Evolutionary conservation across 2,113 vertebrate species (phyloP).

Genomic region (Aramus guarauna): DNA sequence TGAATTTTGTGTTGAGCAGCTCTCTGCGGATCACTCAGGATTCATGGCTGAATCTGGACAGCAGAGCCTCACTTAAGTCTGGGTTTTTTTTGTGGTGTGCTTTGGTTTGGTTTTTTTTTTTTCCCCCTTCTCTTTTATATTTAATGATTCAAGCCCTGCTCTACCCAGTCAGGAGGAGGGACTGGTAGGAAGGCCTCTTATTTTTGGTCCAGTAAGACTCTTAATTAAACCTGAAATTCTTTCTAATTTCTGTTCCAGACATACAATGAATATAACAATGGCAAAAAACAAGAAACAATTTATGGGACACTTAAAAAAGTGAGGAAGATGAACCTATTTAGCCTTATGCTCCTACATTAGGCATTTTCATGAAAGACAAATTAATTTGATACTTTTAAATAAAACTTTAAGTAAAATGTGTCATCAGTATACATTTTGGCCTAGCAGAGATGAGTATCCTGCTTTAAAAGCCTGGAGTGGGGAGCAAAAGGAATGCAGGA

Average conservation of each 20-base stretch:
- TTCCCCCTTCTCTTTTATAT: too few species aligned
- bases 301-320: background rate
- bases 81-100: too few species aligned
- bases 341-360: background rate
- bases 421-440: background rate
- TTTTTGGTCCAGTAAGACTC: background rate
- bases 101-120: fast-evolving
- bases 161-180: background rate
- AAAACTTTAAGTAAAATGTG: background rate
- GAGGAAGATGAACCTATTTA: background rate
- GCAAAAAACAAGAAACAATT: background rate
- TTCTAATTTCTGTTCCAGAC: background rate
- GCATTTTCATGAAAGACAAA: background rate
- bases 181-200: background rate
- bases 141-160: background rate
- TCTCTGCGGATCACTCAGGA: background rate
- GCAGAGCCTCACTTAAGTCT: background rate
- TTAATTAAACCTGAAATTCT: background rate
- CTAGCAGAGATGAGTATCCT: background rate
- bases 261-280: background rate
- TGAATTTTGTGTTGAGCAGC: background rate
- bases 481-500: background rate
- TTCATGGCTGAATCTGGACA: background rate
- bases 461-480: background rate
- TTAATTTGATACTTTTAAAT: background rate